Conservation (phyloP, 2,797 vertebrate genomes). For the Sternarchorhynchus goeldii region DNA sequence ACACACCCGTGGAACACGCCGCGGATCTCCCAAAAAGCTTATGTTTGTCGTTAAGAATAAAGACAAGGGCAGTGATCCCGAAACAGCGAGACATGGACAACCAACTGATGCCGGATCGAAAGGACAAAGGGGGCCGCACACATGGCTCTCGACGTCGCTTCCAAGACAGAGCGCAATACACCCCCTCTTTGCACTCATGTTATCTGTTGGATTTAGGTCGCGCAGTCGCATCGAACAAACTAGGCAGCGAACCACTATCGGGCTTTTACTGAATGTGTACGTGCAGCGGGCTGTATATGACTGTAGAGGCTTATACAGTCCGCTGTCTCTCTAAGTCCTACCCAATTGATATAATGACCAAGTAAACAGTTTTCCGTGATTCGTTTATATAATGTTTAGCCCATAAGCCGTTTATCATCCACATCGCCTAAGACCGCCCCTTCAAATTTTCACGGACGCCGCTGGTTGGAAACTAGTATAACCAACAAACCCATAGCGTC, state of each 20-base stretch:
- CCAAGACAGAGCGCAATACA: conserved; percentile 19
- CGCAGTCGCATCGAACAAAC: conserved; percentile 48
- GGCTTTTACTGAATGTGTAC: conserved; percentile 18
- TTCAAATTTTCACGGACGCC: conserved; percentile 40
- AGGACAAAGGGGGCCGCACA: conserved; percentile 77
- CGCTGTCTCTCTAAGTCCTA: neutral
- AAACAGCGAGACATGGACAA: neutral
- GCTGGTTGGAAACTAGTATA: conserved; percentile 39
- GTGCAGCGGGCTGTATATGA: neutral
- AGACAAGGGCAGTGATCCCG: neutral
- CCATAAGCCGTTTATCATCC: conserved; percentile 64
- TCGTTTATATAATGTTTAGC: conserved; percentile 65
- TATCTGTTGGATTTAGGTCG: conserved; percentile 55
- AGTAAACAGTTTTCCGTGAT: conserved; percentile 55
- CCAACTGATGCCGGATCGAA: conserved; percentile 30
- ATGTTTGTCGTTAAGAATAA: neutral
- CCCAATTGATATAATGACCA: neutral
- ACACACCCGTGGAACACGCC: conserved; percentile 75
- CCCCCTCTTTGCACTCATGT: conserved; percentile 33
- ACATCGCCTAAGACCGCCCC: conserved; percentile 46
- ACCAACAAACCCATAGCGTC: conserved; percentile 38
- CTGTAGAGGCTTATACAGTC: too few species aligned
- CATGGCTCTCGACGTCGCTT: conserved; percentile 60
- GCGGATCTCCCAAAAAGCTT: conserved; percentile 29
- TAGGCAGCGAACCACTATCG: conserved; percentile 36